phyloP scores from a whole-genome alignment of 2,797 vertebrate genomes.

The Cirrhinus mrigala region DNA sequence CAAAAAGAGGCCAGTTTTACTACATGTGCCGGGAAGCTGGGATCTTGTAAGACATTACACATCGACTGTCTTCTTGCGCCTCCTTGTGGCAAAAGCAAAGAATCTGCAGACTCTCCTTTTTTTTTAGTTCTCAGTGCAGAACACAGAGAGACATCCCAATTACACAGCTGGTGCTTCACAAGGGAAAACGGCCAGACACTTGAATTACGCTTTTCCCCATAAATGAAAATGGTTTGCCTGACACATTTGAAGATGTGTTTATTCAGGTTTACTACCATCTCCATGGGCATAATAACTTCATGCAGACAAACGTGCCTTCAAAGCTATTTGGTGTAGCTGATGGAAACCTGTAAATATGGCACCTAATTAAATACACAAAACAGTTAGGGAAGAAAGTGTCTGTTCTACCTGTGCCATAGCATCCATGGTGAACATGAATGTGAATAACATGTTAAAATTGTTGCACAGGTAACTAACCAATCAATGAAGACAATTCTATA shows the following conservation, averaged over 20 bases:
- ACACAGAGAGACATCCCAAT: slow-evolving; percentile 6
- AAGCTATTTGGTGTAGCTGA: background rate
- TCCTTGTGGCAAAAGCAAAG: slow-evolving; percentile 46
- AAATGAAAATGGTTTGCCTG: slow-evolving; percentile 7
- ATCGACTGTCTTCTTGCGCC: slow-evolving; percentile 34
- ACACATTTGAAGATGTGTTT: slow-evolving; percentile 32
- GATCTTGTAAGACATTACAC: slow-evolving; percentile 70
- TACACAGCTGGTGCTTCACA: slow-evolving; percentile 46
- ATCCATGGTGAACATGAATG: slow-evolving; percentile 31
- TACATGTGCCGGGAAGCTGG: slow-evolving; percentile 90
- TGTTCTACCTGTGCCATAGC: background rate
- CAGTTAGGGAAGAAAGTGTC: background rate
- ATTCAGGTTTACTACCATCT: slow-evolving; percentile 48
- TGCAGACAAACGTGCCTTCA: background rate
- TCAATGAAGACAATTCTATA: slow-evolving; percentile 7
- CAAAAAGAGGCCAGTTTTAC: slow-evolving; percentile 89
- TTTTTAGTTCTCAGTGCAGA: slow-evolving; percentile 35
- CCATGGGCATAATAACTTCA: slow-evolving; percentile 3
- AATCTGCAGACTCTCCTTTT: slow-evolving; percentile 9
- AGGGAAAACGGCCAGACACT: slow-evolving; percentile 27
- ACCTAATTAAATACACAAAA: background rate
- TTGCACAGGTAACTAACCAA: background rate
- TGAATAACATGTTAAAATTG: slow-evolving; percentile 12
- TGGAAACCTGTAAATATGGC: background rate
- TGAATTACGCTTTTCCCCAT: slow-evolving; percentile 6